Base-by-base conservation (phyloP, 2,888 invertebrate species). In the Pardosa pseudoannulata region DNA sequence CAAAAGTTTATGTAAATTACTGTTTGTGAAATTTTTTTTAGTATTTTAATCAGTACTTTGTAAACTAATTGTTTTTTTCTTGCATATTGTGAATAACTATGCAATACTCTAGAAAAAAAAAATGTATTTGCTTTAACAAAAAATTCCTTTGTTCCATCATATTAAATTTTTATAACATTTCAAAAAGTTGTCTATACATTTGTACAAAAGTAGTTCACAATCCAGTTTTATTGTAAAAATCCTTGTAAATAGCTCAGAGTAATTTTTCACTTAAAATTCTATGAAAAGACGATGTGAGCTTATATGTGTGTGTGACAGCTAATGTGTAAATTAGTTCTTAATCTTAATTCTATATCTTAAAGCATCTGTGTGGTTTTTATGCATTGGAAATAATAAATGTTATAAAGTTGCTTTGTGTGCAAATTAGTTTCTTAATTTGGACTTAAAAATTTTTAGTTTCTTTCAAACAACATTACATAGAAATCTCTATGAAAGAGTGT, bases 301-400 rank as follows among this genome's bases (percentile, higher is more conserved):
- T 85, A 85, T 85, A 67, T 85, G 39, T 70, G 83, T 85, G 73
- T 85, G 78, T 73, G 83, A 73, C 75, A 85, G 83, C 83, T 85
- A 73, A 74, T 85, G 67, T 80, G 70, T 78, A 83, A 76, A 85
- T 73, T 78, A 85, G 78, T 76, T 50, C 71, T 71, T 79, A 85
- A 70, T 62, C 72, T 70, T 78, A 79, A 83, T 76, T 83, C 82
- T 78, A 72, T 73, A 85, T 85, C 76, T 85, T 76, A 78, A 85
- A 72, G 83, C 82, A 78, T 81, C 72, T 85, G 65, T 78, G 83
- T 85, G 78, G 76, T 85, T 85, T 85, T 85, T 85, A 85, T 79
- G 83, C 83, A 78, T 85, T 85, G 83, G 78, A 73, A 72, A 85
- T 85, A 85, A 85, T 85, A 85, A 85, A 85, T 79, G 83, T 78